A percentile compares a stretch with the other conserved stretches of the same genome.
Conservation (phyloP, 2,113 vertebrate genomes). For the Etia nguti region DNA sequence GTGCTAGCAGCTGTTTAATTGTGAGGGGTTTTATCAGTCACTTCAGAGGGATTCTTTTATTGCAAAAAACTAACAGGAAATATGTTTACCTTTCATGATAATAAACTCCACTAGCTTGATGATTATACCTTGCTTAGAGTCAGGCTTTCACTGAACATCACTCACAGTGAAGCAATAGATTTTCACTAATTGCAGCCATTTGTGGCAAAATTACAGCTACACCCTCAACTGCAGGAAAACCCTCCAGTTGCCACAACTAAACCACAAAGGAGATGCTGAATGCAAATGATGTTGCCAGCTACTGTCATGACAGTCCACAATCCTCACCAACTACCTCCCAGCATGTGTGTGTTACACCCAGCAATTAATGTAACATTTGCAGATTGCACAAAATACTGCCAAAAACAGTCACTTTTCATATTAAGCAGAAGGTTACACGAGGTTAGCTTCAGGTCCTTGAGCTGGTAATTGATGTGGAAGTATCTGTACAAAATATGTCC, state of each 20-base stretch:
- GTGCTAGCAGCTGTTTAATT: background rate
- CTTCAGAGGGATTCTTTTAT: background rate
- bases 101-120: background rate
- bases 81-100: background rate
- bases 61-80: background rate
- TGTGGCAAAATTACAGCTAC: background rate
- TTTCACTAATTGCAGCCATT: background rate
- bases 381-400: background rate
- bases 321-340: background rate
- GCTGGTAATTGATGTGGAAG: background rate
- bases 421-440: background rate
- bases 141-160: background rate
- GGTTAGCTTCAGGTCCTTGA: background rate
- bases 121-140: background rate
- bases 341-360: background rate
- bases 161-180: background rate
- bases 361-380: background rate
- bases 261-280: background rate
- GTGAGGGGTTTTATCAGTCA: background rate
- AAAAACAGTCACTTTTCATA: background rate
- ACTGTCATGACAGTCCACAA: background rate
- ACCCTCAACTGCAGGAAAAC: background rate
- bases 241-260: background rate
- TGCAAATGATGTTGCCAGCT: background rate
- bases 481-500: background rate